Evolutionary conservation across 2,113 vertebrate species (phyloP).

Genomic region (Megaleporinus macrocephalus): DNA sequence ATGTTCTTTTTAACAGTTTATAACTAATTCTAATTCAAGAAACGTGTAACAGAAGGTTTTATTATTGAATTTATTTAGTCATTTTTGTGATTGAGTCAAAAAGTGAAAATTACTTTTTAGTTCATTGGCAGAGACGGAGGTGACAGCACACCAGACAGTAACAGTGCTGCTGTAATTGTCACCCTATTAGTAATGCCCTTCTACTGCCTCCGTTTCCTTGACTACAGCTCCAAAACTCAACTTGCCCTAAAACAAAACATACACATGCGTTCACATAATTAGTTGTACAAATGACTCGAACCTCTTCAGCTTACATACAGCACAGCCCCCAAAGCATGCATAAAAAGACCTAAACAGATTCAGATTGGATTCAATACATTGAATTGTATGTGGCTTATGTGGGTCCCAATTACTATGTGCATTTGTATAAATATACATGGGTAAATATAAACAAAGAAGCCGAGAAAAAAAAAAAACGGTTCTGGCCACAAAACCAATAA

Average conservation of each 20-base stretch:
- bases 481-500: too few species aligned
- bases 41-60: neutral
- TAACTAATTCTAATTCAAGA: neutral
- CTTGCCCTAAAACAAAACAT: slow-evolving; percentile 72
- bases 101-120: slow-evolving; percentile 1
- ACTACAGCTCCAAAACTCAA: slow-evolving; percentile 62
- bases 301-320: slow-evolving; percentile 48
- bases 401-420: neutral
- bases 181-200: slow-evolving; percentile 78
- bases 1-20: too few species aligned
- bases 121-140: slow-evolving; percentile 69
- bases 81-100: neutral
- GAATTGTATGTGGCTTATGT: neutral
- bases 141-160: slow-evolving; percentile 71
- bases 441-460: neutral
- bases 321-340: neutral
- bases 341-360: neutral
- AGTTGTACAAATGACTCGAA: slow-evolving; percentile 73
- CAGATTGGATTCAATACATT: neutral
- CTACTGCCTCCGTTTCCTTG: slow-evolving; percentile 73
- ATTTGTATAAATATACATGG: neutral
- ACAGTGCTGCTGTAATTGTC: slow-evolving; percentile 76
- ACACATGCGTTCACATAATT: slow-evolving; percentile 73
- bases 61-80: neutral
- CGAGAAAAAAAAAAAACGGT: too few species aligned